Evolutionary conservation across 2,113 vertebrate genomes (phyloP), one percentile per base, ranked within the genome.

Genomic region (Pao palembangensis): DNA sequence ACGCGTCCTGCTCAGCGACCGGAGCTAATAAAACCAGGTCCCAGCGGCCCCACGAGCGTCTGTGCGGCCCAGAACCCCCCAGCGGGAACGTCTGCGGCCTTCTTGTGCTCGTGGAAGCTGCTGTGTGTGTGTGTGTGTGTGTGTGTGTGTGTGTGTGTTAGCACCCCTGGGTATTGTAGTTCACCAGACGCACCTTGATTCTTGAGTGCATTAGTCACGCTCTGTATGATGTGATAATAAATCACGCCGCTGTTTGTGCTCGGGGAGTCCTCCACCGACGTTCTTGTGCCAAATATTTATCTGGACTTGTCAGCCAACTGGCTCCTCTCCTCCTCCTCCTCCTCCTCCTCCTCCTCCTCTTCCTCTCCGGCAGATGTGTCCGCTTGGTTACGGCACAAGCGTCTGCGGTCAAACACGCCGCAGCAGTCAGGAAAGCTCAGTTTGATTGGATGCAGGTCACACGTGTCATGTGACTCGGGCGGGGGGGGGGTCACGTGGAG

Each of bases 1-100:
- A 83, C 73, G 78, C 57, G n/a, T 78, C 63, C 78, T 25, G 62
- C 74, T 74, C 61, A 16, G 55, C 85, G 85, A 86, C 80, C 86
- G 84, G 69, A 81, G 71, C 70, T 68, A 62, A 83, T 82, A 67
- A 82, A 70, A 79, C 60, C 57, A 21, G 4, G 28, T 69, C 66
- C 69, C 64, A 41, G 65, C 48, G 55, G 70, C 58, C 6, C 48
- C 52, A 31, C 63, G 23, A 38, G 34, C 34, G 25, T 23, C 59
- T 51, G 49, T 14, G 34, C 58, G 10, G 12, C 11, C 25, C 25
- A 28, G 4, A 47, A 20, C 38, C 51, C 68, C 74, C 68, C 74
- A 15, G 0, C 49, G 71, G 78, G 64, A 47, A 43, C 11, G 64
- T 59, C 55, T 48, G 5, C 1, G 12, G 38, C 66, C 76, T 43